Conservation (phyloP, 2,888 invertebrate genomes). For the Chrysolina americana region DNA sequence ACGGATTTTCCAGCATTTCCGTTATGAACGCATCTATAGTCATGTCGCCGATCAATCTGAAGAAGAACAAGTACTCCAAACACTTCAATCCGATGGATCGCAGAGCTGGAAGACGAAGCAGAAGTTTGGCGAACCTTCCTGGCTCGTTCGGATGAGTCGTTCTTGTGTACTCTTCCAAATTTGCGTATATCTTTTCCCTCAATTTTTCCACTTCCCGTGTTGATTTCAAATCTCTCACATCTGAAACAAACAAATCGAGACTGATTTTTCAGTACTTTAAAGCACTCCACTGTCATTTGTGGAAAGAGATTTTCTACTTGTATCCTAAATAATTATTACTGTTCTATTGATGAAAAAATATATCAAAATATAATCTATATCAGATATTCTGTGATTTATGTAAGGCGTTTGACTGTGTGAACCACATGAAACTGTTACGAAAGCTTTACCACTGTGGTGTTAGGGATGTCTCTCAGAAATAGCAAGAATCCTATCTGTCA, state of each 20-base stretch:
- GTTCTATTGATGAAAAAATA: too few species aligned
- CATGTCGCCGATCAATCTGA: constrained; percentile 90
- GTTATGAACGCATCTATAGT: constrained; percentile 88
- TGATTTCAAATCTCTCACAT: constrained; percentile 88
- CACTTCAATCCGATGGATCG: constrained; percentile 95
- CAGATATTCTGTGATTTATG: too few species aligned
- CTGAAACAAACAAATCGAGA: constrained; percentile 57
- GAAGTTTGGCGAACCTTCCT: constrained; percentile 94
- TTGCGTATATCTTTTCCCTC: constrained; percentile 95
- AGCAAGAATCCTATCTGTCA: too few species aligned
- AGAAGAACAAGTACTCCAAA: constrained; percentile 95
- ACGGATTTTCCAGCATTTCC: constrained; percentile 81
- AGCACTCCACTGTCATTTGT: background rate
- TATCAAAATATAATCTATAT: too few species aligned
- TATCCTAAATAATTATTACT: too few species aligned
- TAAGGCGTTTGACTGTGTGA: too few species aligned
- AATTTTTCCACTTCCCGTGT: constrained; percentile 87
- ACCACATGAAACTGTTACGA: too few species aligned
- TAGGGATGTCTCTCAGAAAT: too few species aligned
- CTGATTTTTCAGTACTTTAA: constrained; percentile 7
- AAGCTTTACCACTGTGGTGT: too few species aligned
- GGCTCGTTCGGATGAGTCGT: constrained; percentile 91
- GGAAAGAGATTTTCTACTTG: too few species aligned
- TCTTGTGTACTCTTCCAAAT: constrained; percentile 95
- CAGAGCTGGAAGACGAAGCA: constrained; percentile 90